Evolutionary conservation across 2,888 invertebrate genomes (phyloP), one percentile per base, ranked within the genome.

Genomic region (Leptarthrus brevirostris): DNA sequence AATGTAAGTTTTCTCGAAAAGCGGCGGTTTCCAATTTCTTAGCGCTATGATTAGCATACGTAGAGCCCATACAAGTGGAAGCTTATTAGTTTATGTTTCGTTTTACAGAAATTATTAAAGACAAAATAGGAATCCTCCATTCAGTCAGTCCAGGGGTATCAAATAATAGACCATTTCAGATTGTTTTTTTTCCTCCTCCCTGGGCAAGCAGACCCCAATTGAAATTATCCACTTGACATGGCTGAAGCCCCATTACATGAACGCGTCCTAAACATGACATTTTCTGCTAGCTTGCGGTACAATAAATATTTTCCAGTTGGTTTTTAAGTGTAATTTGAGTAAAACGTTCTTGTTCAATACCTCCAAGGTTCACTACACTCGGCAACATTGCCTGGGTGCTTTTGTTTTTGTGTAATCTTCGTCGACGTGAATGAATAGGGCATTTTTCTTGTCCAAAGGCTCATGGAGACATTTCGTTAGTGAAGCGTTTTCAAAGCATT

Each of bases 91-190:
- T 74, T 74, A 75, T 75, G 72, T 75, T 74, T 74, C 75, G 66
- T 56, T 75, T 75, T 75, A 75, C 71, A 74, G 53, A 75, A 75
- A 74, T 75, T 75, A 75, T 74, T 54, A 75, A 75, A 74, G 74
- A 75, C 75, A 75, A 75, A 75, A 75, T 58, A 47, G 71, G 61
- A 71, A 75, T 66, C 47, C 30, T 16, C 6, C 66, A 36, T n/a
- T 8, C 18, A 10, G 3, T 14, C 18, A 14, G 6, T 5, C 5
- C 10, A 16, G 18, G 22, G 47, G 18, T 47, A 56, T 24, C 26
- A 24, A 34, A 66, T 66, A 66, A 66, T 66, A 47, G 66, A 47
- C 44, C 66, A 26, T 24, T 72, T 75, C 30, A 52, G 53, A 49
- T n/a, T 6, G 52, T 40, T 61, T 61, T 69, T 52, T 18, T 26